A percentile compares a stretch with the other conserved stretches of the same genome.
These are phyloP conservation scores for Chrysemys picta DNA, from an alignment of 2,113 vertebrate genomes.

Conservation along the genomic window DNA sequence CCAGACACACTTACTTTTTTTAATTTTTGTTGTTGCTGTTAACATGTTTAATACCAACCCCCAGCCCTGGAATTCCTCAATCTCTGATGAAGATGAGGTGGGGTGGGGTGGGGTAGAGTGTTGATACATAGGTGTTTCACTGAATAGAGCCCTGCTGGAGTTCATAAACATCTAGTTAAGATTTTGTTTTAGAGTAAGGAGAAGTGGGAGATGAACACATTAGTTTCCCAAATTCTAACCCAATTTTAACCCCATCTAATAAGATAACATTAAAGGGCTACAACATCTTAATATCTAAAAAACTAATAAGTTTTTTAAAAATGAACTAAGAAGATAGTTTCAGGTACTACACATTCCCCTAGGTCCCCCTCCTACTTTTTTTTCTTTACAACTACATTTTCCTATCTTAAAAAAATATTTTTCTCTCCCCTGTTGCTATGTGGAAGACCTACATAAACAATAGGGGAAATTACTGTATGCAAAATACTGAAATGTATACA, in stretches of 20 bases:
- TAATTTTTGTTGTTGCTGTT: not conserved
- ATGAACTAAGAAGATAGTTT: not conserved
- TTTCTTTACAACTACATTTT: not conserved
- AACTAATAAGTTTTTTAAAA: no score
- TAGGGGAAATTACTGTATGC: not conserved
- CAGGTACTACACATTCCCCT: no score
- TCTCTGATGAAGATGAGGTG: not conserved
- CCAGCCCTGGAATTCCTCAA: not conserved
- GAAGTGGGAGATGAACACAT: not conserved
- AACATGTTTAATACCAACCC: not conserved
- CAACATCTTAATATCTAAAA: not conserved
- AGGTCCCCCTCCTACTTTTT: not conserved
- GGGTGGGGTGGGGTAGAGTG: not conserved
- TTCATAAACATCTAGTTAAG: not conserved
- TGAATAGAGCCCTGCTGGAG: not conserved
- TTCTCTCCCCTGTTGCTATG: not conserved
- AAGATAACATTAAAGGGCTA: not conserved
- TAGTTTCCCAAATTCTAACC: not conserved
- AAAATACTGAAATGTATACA: not conserved
- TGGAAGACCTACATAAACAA: not conserved
- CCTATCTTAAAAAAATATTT: not conserved
- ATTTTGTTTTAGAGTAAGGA: not conserved
- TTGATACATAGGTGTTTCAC: not conserved
- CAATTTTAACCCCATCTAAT: not conserved
- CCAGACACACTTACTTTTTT: not conserved